Evolutionary conservation across 2,888 invertebrate genomes (phyloP).

Genomic region (Diadegma fenestrale): DNA sequence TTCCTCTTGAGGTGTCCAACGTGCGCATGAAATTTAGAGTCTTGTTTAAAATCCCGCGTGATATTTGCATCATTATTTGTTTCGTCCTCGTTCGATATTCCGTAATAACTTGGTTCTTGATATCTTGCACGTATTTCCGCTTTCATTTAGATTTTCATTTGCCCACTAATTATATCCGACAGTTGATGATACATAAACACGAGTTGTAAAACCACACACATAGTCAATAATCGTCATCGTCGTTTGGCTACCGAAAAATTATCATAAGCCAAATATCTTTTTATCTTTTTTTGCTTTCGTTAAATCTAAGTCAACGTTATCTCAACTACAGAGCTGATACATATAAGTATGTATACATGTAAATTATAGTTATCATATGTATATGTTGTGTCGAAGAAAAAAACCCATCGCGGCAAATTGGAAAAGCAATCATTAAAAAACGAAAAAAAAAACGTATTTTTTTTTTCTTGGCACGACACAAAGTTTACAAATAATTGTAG

Average conservation of each 20-base stretch:
- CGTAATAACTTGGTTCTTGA: constrained; percentile 48
- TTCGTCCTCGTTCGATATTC: constrained; percentile 23
- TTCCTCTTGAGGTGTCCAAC: constrained; percentile 72
- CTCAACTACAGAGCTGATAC: constrained; percentile 74
- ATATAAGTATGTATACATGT: constrained; percentile 73
- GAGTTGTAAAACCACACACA: constrained; percentile 54
- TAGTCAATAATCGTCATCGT: constrained; percentile 58
- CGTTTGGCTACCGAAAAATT: constrained; percentile 61
- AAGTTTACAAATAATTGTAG: constrained; percentile 58
- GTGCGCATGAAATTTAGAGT: constrained; percentile 37
- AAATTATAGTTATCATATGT: constrained; percentile 72
- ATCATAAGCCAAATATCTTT: constrained; percentile 50
- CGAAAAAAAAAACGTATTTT: constrained; percentile 13
- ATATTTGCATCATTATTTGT: constrained; percentile 25
- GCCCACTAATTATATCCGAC: constrained; percentile 59
- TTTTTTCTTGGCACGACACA: constrained; percentile 41
- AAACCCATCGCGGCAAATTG: constrained; percentile 58
- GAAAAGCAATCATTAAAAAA: constrained; percentile 33
- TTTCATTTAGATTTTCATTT: constrained; percentile 51
- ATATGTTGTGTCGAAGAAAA: constrained; percentile 69
- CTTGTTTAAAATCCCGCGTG: constrained; percentile 26
- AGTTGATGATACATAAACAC: constrained; percentile 55
- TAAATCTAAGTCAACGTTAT: constrained; percentile 67
- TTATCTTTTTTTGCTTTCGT: too few species aligned
- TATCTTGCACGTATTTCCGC: constrained; percentile 56